Percentiles rank a stretch among this genome's conserved stretches.
These are phyloP conservation scores for Periophthalmus magnuspinnatus DNA, from an alignment of 2,797 vertebrate genomes.

Conservation along the genomic window DNA sequence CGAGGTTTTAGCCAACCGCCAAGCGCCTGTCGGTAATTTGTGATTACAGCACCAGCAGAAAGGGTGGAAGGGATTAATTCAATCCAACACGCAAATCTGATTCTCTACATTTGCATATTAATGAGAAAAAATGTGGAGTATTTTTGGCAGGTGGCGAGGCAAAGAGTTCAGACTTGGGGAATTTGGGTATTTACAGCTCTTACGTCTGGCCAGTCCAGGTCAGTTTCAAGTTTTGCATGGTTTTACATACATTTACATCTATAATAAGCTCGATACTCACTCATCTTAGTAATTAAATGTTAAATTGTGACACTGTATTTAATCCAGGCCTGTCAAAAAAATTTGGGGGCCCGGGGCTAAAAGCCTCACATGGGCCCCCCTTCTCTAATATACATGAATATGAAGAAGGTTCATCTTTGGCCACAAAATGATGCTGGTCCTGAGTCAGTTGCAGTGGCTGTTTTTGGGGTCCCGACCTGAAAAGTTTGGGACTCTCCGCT, in stretches of 20 bases:
- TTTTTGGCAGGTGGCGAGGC: slow-evolving; percentile 72
- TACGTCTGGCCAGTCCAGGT: slow-evolving; percentile 71
- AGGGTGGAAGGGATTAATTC: slow-evolving; percentile 78
- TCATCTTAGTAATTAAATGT: not conserved
- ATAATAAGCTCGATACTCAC: slow-evolving; percentile 38
- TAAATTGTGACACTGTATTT: not conserved
- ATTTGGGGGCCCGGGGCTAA: not conserved
- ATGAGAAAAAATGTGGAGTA: slow-evolving; percentile 72
- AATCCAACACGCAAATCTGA: slow-evolving; percentile 77
- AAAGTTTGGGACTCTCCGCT: too few species aligned
- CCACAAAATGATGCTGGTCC: too few species aligned
- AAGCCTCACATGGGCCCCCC: too few species aligned
- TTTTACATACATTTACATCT: slow-evolving; percentile 73
- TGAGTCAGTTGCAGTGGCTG: too few species aligned
- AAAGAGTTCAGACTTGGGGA: slow-evolving; percentile 64
- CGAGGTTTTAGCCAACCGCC: slow-evolving; percentile 67
- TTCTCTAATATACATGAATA: too few species aligned
- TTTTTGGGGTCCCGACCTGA: too few species aligned
- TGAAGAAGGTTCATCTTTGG: too few species aligned
- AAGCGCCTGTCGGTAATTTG: slow-evolving; percentile 78
- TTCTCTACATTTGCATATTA: slow-evolving; percentile 82
- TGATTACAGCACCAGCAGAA: slow-evolving; percentile 75
- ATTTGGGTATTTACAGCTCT: slow-evolving; percentile 72
- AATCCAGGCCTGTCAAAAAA: too few species aligned
- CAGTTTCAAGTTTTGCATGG: slow-evolving; percentile 71